Evolutionary conservation across 2,113 vertebrate species (phyloP).

Genomic region (Psephotus haematonotus): DNA sequence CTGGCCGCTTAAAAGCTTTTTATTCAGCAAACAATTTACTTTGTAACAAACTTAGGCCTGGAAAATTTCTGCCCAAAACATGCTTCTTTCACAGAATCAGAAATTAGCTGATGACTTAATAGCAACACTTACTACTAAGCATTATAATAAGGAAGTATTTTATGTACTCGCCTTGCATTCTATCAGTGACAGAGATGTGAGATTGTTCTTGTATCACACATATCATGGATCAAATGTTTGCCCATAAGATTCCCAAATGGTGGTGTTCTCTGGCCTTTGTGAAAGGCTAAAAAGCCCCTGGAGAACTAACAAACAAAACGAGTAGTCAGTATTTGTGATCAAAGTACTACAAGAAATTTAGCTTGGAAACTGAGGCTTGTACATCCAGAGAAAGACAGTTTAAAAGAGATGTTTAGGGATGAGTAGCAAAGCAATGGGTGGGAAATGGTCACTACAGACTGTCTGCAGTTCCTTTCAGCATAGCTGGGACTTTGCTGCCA

Average conservation of each 20-base stretch:
- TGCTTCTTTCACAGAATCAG: constrained; percentile 43
- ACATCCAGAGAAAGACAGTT: background rate
- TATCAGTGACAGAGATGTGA: background rate
- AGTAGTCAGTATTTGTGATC: background rate
- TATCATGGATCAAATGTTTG: background rate
- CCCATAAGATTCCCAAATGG: background rate
- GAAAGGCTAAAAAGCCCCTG: background rate
- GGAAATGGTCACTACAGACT: background rate
- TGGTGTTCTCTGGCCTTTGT: background rate
- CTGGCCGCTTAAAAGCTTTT: constrained; percentile 54
- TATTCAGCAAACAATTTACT: constrained; percentile 58
- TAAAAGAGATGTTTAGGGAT: background rate
- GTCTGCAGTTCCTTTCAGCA: background rate
- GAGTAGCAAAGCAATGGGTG: background rate
- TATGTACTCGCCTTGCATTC: background rate
- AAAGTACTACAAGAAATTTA: background rate
- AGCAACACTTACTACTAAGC: constrained; percentile 8
- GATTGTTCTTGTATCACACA: background rate
- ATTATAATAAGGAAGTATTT: constrained; percentile 46
- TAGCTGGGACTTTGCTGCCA: background rate
- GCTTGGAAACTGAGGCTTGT: background rate
- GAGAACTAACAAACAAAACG: background rate
- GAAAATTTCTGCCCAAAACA: constrained; percentile 56
- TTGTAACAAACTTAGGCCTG: constrained; percentile 45
- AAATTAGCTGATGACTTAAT: constrained; percentile 55